These are phyloP conservation scores for Zonitis immaculata DNA, from an alignment of 2,888 invertebrate genomes.

Conservation along the genomic window DNA sequence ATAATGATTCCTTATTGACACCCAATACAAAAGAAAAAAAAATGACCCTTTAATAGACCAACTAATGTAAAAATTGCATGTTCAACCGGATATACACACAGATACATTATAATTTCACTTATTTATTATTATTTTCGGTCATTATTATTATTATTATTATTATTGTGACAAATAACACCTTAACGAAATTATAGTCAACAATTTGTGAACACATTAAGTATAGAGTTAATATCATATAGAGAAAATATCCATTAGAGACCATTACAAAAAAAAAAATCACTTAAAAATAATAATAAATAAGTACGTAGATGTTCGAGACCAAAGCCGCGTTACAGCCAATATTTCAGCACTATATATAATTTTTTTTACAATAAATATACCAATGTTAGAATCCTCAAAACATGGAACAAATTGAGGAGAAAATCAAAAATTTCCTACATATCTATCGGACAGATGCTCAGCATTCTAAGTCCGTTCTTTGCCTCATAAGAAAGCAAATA, in stretches of 20 bases:
- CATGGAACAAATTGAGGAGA: too few species aligned
- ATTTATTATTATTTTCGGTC: too few species aligned
- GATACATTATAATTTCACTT: background rate
- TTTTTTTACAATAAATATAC: too few species aligned
- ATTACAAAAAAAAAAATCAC: background rate
- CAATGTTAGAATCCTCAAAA: too few species aligned
- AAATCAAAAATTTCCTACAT: too few species aligned
- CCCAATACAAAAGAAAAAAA: constrained; percentile 31
- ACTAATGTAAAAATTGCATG: constrained; percentile 40
- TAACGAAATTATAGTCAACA: constrained; percentile 21
- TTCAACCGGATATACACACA: constrained; percentile 14
- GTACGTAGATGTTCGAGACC: too few species aligned
- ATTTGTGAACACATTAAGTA: constrained; percentile 19
- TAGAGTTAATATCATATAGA: constrained; percentile 1
- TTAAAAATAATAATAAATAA: too few species aligned
- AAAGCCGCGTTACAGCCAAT: too few species aligned
- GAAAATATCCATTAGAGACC: background rate
- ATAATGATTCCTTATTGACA: constrained; percentile 27
- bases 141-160: background rate
- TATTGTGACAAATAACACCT: constrained; percentile 21
- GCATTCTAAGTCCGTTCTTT: too few species aligned
- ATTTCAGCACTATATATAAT: too few species aligned
- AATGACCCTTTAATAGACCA: constrained; percentile 27
- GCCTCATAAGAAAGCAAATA: too few species aligned
- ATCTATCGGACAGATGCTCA: too few species aligned